Percentiles rank a stretch among this genome's conserved stretches.
Evolutionary conservation across 2,797 vertebrate species (phyloP).

Genomic region (Spinus olivaceus): DNA sequence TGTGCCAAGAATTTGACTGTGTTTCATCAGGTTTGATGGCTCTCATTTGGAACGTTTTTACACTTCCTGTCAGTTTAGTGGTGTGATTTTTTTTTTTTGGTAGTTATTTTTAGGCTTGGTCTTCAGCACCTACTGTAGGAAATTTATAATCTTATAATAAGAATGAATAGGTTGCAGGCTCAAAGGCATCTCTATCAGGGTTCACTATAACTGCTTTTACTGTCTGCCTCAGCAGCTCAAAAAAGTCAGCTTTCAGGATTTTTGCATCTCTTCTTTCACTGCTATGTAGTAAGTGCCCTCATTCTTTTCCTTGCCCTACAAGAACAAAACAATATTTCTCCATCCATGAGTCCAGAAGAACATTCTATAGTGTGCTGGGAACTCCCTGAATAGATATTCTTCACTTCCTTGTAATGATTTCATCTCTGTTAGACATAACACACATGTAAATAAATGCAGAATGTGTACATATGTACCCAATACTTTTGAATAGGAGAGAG

Average conservation of each 20-base stretch:
- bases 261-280: background rate
- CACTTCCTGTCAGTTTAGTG: conserved; percentile 44
- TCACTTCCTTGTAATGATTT: background rate
- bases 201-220: background rate
- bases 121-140: background rate
- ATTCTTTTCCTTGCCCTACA: background rate
- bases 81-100: background rate
- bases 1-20: background rate
- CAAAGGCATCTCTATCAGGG: background rate
- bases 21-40: background rate
- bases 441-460: background rate
- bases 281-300: background rate
- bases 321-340: background rate
- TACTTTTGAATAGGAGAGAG: background rate
- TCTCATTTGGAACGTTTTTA: conserved; percentile 40
- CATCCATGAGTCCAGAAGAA: background rate
- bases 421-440: background rate
- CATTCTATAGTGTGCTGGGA: background rate
- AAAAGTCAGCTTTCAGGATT: background rate
- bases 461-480: background rate
- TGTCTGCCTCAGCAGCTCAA: background rate
- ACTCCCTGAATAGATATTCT: background rate
- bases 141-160: background rate
- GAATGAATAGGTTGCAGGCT: background rate
- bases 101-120: conserved; percentile 39